Conservation (phyloP, 2,797 vertebrate species). For the Mormyrus hasselquistii region DNA sequence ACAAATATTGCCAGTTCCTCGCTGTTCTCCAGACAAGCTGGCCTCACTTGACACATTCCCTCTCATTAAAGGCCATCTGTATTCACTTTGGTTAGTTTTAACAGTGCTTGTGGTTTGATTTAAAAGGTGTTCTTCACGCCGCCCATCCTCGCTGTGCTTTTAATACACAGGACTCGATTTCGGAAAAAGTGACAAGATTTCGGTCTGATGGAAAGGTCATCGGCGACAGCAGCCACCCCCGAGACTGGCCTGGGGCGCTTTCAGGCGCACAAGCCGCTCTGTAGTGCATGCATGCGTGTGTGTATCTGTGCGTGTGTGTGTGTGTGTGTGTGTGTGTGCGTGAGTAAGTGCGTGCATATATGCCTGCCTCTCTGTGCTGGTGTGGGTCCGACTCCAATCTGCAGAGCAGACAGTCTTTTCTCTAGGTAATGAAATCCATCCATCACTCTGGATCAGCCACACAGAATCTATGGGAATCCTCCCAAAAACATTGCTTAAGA, state of each 20-base stretch:
- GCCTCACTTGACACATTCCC: constrained; percentile 13
- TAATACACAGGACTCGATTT: not conserved
- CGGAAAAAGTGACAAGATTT: not conserved
- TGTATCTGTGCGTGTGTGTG: not conserved
- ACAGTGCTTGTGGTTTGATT: constrained; percentile 10
- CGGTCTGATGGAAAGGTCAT: not conserved
- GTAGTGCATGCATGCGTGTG: not conserved
- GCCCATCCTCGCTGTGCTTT: not conserved
- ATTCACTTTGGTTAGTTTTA: constrained; percentile 17
- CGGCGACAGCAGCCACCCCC: not conserved
- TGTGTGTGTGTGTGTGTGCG: not conserved
- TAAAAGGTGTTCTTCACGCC: constrained; percentile 2
- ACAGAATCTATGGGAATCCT: not conserved
- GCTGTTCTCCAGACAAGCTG: not conserved
- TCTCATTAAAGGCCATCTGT: constrained; percentile 15
- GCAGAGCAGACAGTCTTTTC: not conserved
- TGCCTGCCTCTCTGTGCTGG: not conserved
- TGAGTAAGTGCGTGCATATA: not conserved
- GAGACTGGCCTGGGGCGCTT: no score
- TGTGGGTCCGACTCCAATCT: not conserved
- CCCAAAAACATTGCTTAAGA: not conserved
- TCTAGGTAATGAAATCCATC: constrained; percentile 11
- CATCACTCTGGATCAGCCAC: not conserved
- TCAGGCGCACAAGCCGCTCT: not conserved
- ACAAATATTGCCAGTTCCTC: constrained; percentile 11